Conservation (phyloP, 2,888 invertebrate species). For the Cotesia congregata region DNA sequence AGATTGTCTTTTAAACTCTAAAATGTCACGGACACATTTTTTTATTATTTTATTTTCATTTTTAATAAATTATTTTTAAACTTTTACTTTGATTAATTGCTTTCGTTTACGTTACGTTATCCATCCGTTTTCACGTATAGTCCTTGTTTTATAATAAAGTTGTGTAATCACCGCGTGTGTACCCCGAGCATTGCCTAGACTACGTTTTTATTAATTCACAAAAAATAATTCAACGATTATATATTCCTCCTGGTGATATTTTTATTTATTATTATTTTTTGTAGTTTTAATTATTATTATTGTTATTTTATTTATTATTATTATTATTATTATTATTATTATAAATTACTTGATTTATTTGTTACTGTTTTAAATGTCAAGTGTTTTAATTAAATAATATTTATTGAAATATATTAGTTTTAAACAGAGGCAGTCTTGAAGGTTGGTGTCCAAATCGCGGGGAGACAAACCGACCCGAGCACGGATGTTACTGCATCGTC, state of each 20-base stretch:
- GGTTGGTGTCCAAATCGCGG: conserved; percentile 60
- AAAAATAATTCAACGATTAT: background rate
- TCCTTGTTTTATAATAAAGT: background rate
- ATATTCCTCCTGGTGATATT: background rate
- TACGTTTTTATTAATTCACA: background rate
- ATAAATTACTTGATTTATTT: conserved; percentile 15
- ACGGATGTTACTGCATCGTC: conserved; percentile 66
- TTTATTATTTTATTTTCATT: conserved; percentile 1
- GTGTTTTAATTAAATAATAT: background rate
- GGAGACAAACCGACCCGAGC: conserved; percentile 62
- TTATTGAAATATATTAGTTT: conserved; percentile 32
- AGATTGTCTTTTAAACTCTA: background rate
- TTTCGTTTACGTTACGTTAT: background rate
- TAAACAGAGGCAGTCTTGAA: conserved; percentile 61
- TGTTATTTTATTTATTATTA: conserved; percentile 38
- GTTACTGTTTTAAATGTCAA: background rate
- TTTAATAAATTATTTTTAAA: background rate
- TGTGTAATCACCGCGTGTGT: conserved; percentile 9
- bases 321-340: conserved; percentile 13
- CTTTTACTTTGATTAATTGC: background rate
- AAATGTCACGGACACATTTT: conserved; percentile 10
- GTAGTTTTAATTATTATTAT: background rate
- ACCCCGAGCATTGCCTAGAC: background rate
- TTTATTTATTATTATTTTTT: conserved; percentile 37
- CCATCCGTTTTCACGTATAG: background rate